Percentiles rank a stretch among this genome's conserved stretches.
These are phyloP conservation scores for Cepaea hortensis DNA, from an alignment of 2,888 invertebrate species.

Conservation along the genomic window DNA sequence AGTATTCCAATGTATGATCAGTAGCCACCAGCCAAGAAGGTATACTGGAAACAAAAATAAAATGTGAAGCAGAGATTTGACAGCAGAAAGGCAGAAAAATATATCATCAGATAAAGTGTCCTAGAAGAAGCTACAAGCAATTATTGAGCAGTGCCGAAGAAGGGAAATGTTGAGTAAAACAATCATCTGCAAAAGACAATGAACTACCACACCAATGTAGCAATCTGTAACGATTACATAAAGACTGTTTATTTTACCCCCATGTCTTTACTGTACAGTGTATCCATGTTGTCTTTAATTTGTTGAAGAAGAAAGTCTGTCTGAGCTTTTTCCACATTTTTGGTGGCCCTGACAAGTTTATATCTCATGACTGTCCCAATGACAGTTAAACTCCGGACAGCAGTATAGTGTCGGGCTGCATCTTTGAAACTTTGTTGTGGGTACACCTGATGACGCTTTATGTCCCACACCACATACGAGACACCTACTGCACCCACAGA, in stretches of 20 bases:
- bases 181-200: no score
- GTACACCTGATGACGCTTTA: constrained; percentile 46
- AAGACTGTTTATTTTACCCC: constrained; percentile 8
- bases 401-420: constrained; percentile 62
- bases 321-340: constrained; percentile 62
- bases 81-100: no score
- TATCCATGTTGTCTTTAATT: constrained; percentile 63
- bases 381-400: constrained; percentile 57
- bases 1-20: no score
- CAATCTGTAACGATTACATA: no score
- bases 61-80: no score
- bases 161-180: no score
- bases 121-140: no score
- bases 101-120: no score
- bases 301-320: constrained; percentile 63
- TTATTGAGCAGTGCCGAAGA: no score
- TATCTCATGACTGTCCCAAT: constrained; percentile 59
- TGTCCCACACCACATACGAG: constrained; percentile 41
- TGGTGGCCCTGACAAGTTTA: constrained; percentile 61
- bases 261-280: constrained; percentile 66
- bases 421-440: constrained; percentile 46
- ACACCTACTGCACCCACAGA: constrained; percentile 4
- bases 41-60: no score
- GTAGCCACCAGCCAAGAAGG: no score
- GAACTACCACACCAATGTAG: no score